These are phyloP conservation scores for Coenonympha glycerion DNA, from an alignment of 2,888 invertebrate species.

Conservation along the genomic window DNA sequence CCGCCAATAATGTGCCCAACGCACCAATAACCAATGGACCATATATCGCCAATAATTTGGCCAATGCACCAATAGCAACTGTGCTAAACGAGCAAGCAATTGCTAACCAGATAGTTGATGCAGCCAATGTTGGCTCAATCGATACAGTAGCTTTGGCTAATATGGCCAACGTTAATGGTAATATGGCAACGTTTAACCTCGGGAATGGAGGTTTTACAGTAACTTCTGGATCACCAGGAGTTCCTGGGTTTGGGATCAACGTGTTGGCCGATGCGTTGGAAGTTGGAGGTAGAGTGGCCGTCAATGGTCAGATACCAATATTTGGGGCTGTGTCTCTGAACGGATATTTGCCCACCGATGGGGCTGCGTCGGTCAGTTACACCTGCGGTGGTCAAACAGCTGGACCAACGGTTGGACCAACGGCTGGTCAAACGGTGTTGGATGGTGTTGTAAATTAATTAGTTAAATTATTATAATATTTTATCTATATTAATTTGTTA, in stretches of 20 bases:
- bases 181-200: conserved; percentile 34
- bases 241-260: conserved; percentile 40
- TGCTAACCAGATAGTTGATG: conserved; percentile 3
- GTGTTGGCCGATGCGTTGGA: conserved; percentile 48
- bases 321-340: conserved; percentile 45
- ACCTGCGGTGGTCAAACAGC: conserved; percentile 27
- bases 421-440: background rate
- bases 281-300: conserved; percentile 47
- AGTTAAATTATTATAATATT: background rate
- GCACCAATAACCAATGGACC: conserved; percentile 7
- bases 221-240: conserved; percentile 34
- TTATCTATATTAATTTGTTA: no score
- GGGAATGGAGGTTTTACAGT: conserved; percentile 32
- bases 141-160: conserved; percentile 26
- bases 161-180: conserved; percentile 30
- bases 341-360: conserved; percentile 48
- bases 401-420: no score
- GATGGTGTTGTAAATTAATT: background rate
- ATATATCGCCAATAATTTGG: conserved; percentile 7
- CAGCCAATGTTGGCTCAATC: background rate
- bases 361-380: conserved; percentile 44
- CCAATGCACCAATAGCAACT: conserved; percentile 15
- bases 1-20: conserved; percentile 7
- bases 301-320: conserved; percentile 51
- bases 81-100: conserved; percentile 16